phyloP scores from a whole-genome alignment of 1,140 invertebrate genomes.

The Papilio glaucus region DNA sequence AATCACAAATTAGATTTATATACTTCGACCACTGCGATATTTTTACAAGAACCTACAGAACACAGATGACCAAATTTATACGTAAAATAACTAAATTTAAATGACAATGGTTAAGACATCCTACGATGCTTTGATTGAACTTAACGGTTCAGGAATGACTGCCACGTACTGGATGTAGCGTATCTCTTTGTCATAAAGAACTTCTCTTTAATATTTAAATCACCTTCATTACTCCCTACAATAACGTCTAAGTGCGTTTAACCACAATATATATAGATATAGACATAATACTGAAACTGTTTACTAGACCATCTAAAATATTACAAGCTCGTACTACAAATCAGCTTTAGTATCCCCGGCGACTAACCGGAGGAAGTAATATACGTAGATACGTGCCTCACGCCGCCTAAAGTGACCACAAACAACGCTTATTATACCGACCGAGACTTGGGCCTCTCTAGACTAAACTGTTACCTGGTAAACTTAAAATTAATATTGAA shows the following conservation, averaged over 20 bases:
- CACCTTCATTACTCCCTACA: constrained; percentile 1
- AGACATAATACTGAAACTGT: constrained; percentile 50
- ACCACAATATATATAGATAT: constrained; percentile 15
- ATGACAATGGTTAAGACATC: no score
- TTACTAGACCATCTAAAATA: constrained; percentile 65
- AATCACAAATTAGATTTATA: no score
- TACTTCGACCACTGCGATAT: no score
- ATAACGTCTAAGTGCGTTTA: constrained; percentile 23
- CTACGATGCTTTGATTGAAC: no score
- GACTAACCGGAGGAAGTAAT: constrained; percentile 50
- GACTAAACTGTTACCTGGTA: not conserved
- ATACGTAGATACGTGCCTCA: constrained; percentile 49
- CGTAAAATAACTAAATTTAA: no score
- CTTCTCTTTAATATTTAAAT: not conserved
- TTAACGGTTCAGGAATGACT: no score
- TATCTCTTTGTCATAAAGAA: no score
- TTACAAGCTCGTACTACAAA: constrained; percentile 59
- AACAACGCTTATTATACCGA: constrained; percentile 55
- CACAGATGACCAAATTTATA: no score
- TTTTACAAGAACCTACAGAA: no score
- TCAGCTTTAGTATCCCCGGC: constrained; percentile 55
- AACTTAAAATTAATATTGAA: constrained; percentile 4
- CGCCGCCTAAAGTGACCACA: constrained; percentile 51
- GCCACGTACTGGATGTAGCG: no score
- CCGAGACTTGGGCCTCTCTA: constrained; percentile 28